Percentiles rank a stretch among this genome's conserved stretches.
phyloP scores from a whole-genome alignment of 2,113 vertebrate genomes.

The Alligator sinensis region DNA sequence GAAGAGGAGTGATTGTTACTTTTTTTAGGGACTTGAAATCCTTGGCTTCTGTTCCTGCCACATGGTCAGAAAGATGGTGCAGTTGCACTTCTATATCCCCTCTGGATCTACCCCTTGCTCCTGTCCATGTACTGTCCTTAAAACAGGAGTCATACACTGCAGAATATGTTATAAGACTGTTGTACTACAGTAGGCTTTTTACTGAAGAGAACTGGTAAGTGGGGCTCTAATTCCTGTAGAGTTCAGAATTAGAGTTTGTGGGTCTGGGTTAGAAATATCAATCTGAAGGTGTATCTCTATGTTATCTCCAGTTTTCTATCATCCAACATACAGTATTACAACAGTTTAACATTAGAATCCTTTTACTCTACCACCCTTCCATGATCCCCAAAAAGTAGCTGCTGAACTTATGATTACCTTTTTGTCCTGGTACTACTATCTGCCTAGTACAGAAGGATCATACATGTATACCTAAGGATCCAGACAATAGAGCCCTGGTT shows the following conservation, averaged over 20 bases:
- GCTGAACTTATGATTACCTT: neutral
- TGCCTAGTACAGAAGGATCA: neutral
- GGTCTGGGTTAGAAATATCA: neutral
- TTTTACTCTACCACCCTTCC: neutral
- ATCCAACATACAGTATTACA: too few relatives aligned
- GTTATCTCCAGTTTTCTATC: too few relatives aligned
- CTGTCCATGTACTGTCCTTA: neutral
- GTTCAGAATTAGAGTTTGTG: neutral
- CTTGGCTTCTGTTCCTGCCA: too few relatives aligned
- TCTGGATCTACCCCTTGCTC: neutral
- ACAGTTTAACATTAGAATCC: too few relatives aligned
- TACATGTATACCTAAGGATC: neutral
- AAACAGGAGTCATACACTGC: neutral
- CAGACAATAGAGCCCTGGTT: neutral
- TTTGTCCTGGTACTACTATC: neutral
- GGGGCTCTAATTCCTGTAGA: neutral
- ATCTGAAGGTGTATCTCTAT: too few relatives aligned
- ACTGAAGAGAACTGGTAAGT: neutral
- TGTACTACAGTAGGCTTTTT: neutral
- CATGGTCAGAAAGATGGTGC: too few relatives aligned
- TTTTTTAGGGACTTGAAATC: too few relatives aligned
- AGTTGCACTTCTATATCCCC: too few relatives aligned
- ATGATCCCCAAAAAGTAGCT: neutral
- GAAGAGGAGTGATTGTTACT: too few relatives aligned
- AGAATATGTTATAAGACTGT: neutral